Evolutionary conservation across 1,140 invertebrate species (phyloP).

Genomic region (Cotesia vestalis): DNA sequence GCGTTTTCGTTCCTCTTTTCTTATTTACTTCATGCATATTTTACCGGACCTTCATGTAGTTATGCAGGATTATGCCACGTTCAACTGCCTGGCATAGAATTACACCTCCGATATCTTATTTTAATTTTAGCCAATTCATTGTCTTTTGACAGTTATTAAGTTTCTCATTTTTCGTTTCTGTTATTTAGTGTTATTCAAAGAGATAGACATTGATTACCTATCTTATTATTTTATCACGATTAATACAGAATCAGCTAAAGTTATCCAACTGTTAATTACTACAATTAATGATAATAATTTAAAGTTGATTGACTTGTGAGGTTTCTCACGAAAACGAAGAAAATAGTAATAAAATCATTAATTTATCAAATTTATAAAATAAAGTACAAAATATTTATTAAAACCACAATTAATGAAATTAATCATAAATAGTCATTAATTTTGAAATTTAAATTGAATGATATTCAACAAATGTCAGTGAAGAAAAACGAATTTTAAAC

Average conservation of each 20-base stretch:
- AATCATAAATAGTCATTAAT: no score
- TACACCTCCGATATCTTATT: conserved; percentile 29
- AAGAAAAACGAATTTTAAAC: neutral
- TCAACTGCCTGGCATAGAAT: conserved; percentile 6
- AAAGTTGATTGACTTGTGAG: neutral
- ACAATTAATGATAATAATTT: neutral
- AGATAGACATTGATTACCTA: neutral
- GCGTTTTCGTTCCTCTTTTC: conserved; percentile 1
- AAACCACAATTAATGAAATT: no score
- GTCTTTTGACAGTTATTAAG: neutral
- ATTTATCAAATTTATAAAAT: no score
- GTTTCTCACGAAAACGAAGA: no score
- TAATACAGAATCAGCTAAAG: no score
- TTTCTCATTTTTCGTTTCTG: neutral
- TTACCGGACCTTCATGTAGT: conserved; percentile 21
- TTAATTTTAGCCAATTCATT: conserved; percentile 9
- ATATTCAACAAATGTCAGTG: neutral
- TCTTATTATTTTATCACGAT: no score
- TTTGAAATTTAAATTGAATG: neutral
- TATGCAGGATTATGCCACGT: conserved; percentile 15
- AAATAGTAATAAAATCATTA: no score
- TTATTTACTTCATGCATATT: conserved; percentile 29
- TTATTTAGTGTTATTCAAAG: neutral
- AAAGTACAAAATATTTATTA: no score
- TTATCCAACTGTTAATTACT: no score